Evolutionary conservation across 2,888 invertebrate genomes (phyloP), one percentile per base, ranked within the genome.

Genomic region (Psococerastis gibbosa): DNA sequence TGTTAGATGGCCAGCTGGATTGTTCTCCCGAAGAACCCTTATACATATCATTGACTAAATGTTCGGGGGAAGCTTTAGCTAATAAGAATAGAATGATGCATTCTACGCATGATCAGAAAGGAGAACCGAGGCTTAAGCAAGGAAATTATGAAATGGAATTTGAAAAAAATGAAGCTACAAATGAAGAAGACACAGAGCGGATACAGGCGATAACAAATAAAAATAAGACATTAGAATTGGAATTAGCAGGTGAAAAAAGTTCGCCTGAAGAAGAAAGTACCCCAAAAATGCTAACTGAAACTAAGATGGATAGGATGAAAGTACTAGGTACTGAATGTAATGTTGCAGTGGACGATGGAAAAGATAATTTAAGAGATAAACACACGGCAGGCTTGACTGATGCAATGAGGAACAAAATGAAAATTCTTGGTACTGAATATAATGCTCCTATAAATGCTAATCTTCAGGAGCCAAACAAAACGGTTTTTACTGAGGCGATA

Each of bases 271-370:
- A 33, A 33, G 15, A 16, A 6, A 4, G 15, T 15, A 33, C 16
- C 6, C 6, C 15, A 6, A 9, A 16, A 3, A 33, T 38, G 13
- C 65, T 74, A 45, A 71, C 66, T 11, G 71, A 72, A 45, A 73
- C 75, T 0, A 60, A 74, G 48, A 57, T 63, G 42, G 78, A 77
- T 52, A 73, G 70, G 56, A 53, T 70, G 16, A 73, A 67, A 57
- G 65, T 77, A 2, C 55, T 77, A 45, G 66, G 69, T 3, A 67
- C 72, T 0, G 76, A 77, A 55, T 75, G 69, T 49, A 70, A 68
- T 43, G 56, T 68, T 2, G 63, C 65, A 3, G 56, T 53, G 43
- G 60, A 56, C 16, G 60, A 60, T 41, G 60, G 61, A 1, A 55
- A 56, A 22, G 23, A 47, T 18, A 38, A 17, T 17, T n/a, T 20